Percentiles rank a stretch among this genome's conserved stretches.
Conservation (phyloP, 1,140 invertebrate genomes). For the Liolophura sinensis region DNA sequence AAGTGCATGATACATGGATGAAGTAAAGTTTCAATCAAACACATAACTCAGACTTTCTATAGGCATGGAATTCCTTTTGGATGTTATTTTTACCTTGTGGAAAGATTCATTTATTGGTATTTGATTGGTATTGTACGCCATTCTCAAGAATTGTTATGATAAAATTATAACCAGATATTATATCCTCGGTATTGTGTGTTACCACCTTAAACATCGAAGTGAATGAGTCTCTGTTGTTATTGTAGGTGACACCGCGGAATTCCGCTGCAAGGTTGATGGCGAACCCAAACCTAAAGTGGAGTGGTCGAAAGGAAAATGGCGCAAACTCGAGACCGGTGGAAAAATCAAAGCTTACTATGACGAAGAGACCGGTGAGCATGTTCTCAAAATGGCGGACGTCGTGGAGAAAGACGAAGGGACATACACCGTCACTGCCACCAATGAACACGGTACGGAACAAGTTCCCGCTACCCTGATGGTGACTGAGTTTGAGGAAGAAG, state of each 20-base stretch:
- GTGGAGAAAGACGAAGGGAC: constrained; percentile 55
- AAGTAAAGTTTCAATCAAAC: no score
- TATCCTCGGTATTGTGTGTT: no score
- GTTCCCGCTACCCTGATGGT: constrained; percentile 57
- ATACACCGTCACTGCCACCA: constrained; percentile 53
- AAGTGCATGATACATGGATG: no score
- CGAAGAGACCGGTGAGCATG: constrained; percentile 45
- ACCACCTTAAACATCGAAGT: no score
- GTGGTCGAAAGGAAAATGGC: constrained; percentile 59
- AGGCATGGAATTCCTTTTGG: no score
- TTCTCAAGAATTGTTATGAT: no score
- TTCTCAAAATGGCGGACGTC: constrained; percentile 52
- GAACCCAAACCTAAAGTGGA: constrained; percentile 51
- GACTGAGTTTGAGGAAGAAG: constrained; percentile 54
- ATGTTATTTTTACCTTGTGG: no score
- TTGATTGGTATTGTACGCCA: no score
- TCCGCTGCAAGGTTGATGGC: constrained; percentile 49
- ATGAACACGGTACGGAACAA: constrained; percentile 52
- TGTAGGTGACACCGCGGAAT: constrained; percentile 46
- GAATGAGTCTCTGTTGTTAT: neutral
- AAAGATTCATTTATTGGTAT: no score
- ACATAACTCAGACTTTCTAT: no score
- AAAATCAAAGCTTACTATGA: constrained; percentile 48
- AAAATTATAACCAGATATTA: no score
- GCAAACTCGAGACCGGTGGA: constrained; percentile 47